Percentiles rank a stretch among this genome's conserved stretches.
Conservation (phyloP, 1,140 invertebrate genomes). For the Drosophila rhopaloa region DNA sequence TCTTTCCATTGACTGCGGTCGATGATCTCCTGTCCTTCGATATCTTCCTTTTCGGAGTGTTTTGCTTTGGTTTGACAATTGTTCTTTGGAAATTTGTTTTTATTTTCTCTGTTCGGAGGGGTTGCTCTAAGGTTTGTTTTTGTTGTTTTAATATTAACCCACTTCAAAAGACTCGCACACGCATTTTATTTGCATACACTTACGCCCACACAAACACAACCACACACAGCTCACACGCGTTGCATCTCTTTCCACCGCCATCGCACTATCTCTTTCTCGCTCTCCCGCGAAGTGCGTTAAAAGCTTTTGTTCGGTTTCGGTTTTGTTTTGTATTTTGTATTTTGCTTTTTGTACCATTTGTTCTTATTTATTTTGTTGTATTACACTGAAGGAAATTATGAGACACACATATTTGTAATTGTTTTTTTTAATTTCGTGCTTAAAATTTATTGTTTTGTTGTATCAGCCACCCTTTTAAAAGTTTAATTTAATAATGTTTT, state of each 20-base stretch:
- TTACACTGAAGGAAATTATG: conserved; percentile 2
- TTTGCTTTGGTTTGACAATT: conserved; percentile 43
- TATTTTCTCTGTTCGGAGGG: conserved; percentile 12
- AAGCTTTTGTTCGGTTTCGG: conserved; percentile 65
- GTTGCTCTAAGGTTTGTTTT: conserved; percentile 31
- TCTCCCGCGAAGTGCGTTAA: conserved; percentile 55
- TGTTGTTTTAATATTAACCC: conserved; percentile 80
- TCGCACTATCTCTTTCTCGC: conserved; percentile 8
- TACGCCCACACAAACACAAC: conserved; percentile 30
- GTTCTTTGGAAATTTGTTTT: conserved; percentile 15
- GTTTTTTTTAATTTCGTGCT: no score
- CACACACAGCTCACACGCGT: conserved; percentile 4
- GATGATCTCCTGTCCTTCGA: conserved; percentile 62
- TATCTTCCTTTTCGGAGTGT: conserved; percentile 67
- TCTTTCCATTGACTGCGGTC: conserved; percentile 27
- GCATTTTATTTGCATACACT: conserved; percentile 82
- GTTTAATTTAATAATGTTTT: not conserved
- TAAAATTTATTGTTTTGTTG: no score
- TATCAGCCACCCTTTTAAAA: no score
- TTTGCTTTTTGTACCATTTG: conserved; percentile 65
- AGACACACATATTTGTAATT: no score
- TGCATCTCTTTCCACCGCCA: conserved; percentile 15
- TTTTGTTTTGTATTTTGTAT: conserved; percentile 55
- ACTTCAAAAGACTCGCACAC: conserved; percentile 74
- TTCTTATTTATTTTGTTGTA: conserved; percentile 69